A percentile compares a stretch with the other conserved stretches of the same genome.
phyloP scores from a whole-genome alignment of 2,113 vertebrate species.

The Oryzias celebensis region DNA sequence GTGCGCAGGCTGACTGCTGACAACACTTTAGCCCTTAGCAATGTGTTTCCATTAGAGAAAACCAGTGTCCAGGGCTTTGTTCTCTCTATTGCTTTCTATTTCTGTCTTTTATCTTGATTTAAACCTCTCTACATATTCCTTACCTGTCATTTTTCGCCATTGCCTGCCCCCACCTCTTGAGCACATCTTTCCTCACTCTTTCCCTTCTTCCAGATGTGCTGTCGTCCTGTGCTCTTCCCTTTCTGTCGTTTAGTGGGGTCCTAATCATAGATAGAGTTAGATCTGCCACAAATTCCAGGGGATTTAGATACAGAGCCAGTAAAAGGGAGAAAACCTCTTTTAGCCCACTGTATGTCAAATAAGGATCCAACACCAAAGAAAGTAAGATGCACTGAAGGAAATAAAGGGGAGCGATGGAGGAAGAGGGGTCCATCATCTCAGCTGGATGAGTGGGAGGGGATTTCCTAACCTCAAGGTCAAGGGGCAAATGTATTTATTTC shows the following conservation, averaged over 20 bases:
- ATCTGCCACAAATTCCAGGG: slow-evolving; percentile 56
- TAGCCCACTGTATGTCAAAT: slow-evolving; percentile 53
- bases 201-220: slow-evolving; percentile 33
- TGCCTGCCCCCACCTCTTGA: slow-evolving; percentile 3
- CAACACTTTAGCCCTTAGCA: slow-evolving; percentile 95
- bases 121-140: slow-evolving; percentile 93
- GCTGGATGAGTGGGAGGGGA: slow-evolving; percentile 42
- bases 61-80: slow-evolving; percentile 89
- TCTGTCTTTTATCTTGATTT: slow-evolving; percentile 99
- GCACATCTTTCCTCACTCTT: slow-evolving; percentile 17
- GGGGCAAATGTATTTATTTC: slow-evolving; percentile 83
- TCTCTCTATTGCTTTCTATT: slow-evolving; percentile 95
- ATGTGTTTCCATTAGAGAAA: slow-evolving; percentile 98
- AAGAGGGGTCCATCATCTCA: slow-evolving; percentile 67
- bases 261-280: slow-evolving; percentile 52
- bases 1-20: slow-evolving; percentile 87
- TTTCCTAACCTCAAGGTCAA: slow-evolving; percentile 75
- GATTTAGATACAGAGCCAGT: slow-evolving; percentile 53
- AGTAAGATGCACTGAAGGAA: slow-evolving; percentile 58
- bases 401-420: slow-evolving; percentile 51
- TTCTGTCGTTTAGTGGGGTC: too few species aligned
- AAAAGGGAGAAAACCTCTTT: slow-evolving; percentile 78
- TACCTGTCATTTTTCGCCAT: slow-evolving; percentile 84
- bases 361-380: slow-evolving; percentile 66
- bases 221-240: slow-evolving; percentile 1